Evolutionary conservation across 2,888 invertebrate genomes (phyloP), one percentile per base, ranked within the genome.

Genomic region (Polymixis lichenea): DNA sequence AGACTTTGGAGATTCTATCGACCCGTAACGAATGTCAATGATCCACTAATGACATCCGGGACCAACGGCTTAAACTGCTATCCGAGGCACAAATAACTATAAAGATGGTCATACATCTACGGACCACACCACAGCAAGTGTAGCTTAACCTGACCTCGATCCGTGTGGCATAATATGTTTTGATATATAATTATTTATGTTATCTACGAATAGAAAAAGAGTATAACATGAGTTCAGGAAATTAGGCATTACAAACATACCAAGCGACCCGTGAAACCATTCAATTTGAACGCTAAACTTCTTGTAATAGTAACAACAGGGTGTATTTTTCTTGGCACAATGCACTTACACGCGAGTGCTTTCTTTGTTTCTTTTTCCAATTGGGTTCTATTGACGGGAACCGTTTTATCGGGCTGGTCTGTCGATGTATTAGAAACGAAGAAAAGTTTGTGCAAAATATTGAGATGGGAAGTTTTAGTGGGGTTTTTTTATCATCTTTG

Each of bases 271-370:
- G 38, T 72, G 72, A 84, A 77, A 62, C 46, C 51, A 56, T 81
- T 77, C 51, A 64, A 77, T 83, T 77, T 70, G 51, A 28, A 22
- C 77, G 65, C 60, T 77, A 56, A 83, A 64, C 62, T 73, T 53
- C 70, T 70, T 60, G 25, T 64, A 65, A 49, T 38, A 49, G 62
- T 66, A 77, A 77, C 76, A 67, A 69, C 75, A 62, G 82, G 61
- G 49, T 77, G 70, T 83, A 77, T 83, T 85, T 85, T 85, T 80
- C 82, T 81, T 83, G 82, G 85, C 85, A 72, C 71, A 77, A 71
- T 83, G 82, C 83, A 85, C 83, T 83, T 83, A 77, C 82, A 73
- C 25, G 46, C 32, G 58, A 72, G 66, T 69, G 75, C 19, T 73
- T 46, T 38, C 72, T 61, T 65, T 75, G 85, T 84, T 80, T 72